Conservation (phyloP, 2,113 vertebrate genomes). For the Numenius arquata region DNA sequence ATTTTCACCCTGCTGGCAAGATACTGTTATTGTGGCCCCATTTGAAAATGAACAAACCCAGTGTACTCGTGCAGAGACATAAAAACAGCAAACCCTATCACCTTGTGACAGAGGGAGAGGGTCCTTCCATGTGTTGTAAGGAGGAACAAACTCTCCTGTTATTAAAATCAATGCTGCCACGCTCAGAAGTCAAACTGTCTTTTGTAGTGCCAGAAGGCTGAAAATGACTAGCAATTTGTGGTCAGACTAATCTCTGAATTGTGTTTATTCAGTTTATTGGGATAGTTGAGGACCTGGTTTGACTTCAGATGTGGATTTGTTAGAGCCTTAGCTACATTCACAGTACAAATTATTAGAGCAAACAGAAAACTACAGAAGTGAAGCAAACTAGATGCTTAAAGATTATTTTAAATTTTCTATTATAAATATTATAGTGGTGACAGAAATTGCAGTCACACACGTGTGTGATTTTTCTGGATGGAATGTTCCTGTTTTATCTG, state of each 20-base stretch:
- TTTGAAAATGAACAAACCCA: neutral
- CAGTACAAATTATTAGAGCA: neutral
- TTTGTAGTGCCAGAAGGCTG: neutral
- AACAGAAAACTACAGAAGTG: neutral
- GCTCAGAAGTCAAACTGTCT: neutral
- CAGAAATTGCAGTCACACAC: neutral
- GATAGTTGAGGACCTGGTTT: neutral
- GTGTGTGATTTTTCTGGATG: neutral
- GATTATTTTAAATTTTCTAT: neutral
- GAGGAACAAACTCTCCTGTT: neutral
- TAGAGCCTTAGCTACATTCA: neutral
- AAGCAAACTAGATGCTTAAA: neutral
- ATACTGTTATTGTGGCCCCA: neutral
- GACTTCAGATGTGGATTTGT: neutral
- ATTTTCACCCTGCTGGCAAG: neutral
- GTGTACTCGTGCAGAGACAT: neutral
- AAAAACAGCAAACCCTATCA: neutral
- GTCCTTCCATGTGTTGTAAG: neutral
- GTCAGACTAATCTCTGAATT: neutral
- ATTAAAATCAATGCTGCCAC: neutral
- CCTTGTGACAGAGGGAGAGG: neutral
- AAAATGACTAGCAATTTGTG: neutral
- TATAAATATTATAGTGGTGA: neutral
- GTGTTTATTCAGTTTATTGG: slow-evolving; percentile 7
- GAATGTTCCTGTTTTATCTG: neutral